Base-by-base conservation (phyloP, 1,140 invertebrate species). In the Cyclina sinensis region DNA sequence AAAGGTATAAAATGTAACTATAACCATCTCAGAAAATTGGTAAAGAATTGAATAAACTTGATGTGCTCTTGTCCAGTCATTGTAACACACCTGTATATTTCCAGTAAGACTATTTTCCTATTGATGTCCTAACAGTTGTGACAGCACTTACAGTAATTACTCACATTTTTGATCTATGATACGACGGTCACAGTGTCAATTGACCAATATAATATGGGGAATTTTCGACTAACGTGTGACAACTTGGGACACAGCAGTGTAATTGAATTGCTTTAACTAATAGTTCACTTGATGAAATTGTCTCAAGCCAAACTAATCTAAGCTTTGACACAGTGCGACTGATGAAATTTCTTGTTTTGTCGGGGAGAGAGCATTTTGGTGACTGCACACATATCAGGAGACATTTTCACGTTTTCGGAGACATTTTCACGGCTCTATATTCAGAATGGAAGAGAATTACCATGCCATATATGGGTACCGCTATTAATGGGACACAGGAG, bases 121-220 rank as follows among this genome's bases (percentile, higher is more conserved):
- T 70, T 14, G 65, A 70, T 27, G 24, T 70, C 65, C 16, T 70
- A 30, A 39, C 65, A 9, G 32, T 14, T 70, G 35, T 70, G 32
- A 70, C 65, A 70, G 21, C 32, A 37, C 65, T 70, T 14, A 1
- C 21, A n/a, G 54, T 86, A 74, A 86, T 86, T 86, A 86, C 68
- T 35, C 83, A 86, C 83, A 68, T 86, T 59, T 74, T 30, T 86
- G 83, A 86, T 74, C 65, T 86, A 86, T 74, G 81, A 46, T 39
- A 57, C 37, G 46, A 86, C 24, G 12, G 65, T 57, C 27, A 16
- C 35, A 21, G 83, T 86, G 83, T 76, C 65, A 86, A 86, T 68
- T 86, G 83, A 86, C 83, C 83, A 86, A 74, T 86, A 57, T 83
- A 65, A 83, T 83, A 68, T 24, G 80, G 24, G 1, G 57, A 62